These are phyloP conservation scores for Madoqua kirkii DNA, from an alignment of 2,113 vertebrate genomes.

Conservation along the genomic window DNA sequence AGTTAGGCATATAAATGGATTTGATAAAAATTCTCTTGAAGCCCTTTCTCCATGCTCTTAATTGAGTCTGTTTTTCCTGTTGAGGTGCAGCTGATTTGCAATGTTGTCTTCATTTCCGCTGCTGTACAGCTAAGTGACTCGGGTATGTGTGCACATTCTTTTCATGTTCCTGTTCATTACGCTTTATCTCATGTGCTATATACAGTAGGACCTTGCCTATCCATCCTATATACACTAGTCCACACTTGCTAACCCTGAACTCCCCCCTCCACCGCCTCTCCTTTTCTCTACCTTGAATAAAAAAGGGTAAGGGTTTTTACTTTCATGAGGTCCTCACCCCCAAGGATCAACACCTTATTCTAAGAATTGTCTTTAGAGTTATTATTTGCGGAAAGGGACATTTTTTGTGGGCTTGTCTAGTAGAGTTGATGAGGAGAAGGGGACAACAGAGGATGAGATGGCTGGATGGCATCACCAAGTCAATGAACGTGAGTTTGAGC, in stretches of 20 bases:
- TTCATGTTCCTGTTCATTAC: accelerated
- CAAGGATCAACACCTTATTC: not conserved
- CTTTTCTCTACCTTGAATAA: not conserved
- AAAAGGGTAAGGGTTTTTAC: not conserved
- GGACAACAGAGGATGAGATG: not conserved
- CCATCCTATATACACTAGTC: no score
- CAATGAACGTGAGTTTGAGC: not conserved
- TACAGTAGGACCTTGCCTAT: not conserved
- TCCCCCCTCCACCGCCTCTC: accelerated
- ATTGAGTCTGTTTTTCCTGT: not conserved
- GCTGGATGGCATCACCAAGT: not conserved
- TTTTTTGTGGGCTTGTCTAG: not conserved
- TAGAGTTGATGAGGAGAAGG: not conserved
- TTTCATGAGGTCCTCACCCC: not conserved
- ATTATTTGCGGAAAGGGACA: not conserved
- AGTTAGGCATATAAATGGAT: not conserved
- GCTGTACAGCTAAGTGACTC: not conserved
- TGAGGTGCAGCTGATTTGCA: not conserved
- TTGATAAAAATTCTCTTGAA: not conserved
- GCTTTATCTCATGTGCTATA: not conserved
- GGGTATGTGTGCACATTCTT: accelerated
- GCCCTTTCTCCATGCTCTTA: not conserved
- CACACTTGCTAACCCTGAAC: not conserved
- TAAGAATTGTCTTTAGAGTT: not conserved
- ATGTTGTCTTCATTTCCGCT: not conserved